Base-by-base conservation (phyloP, 2,797 vertebrate genomes). In the Moxostoma hubbsi region DNA sequence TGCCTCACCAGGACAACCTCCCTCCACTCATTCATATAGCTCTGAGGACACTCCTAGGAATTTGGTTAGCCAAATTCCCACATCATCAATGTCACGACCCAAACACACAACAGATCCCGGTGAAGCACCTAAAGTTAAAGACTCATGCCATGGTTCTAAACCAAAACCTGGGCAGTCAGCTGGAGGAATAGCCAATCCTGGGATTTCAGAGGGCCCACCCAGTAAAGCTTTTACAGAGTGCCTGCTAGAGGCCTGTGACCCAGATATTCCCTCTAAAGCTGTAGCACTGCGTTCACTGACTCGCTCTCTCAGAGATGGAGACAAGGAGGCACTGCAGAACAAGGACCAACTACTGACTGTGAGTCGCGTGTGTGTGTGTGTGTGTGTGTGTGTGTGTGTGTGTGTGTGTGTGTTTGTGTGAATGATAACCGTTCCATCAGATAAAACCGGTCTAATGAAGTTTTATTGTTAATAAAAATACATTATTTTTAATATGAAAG, bases 191-290 rank as follows among this genome's bases (percentile, higher is more conserved):
- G 36, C 10, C 10, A 72, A 69, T 15, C 24, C 24, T 24, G 46
- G 9, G 0, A 73, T 1, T 43, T 12, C 55, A 43, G 12, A 55
- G 15, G 12, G 12, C 46, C 55, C 18, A 13, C 10, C 9, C 12
- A 58, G 16, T 16, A 84, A 86, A 65, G 50, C 82, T 18, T 68
- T 94, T 15, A 89, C 90, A 68, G 91, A 93, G 58, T 91, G 86
- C 83, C 89, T 98, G 71, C 49, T 93, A 5, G 92, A 95, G 1
- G 96, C 96, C 1, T 97, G 92, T 1, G 94, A 97, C 85, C 93
- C 94, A 0, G 94, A 97, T 0, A 89, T 97, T 65, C 95, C 97
- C 0, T 77, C 87, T 7, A 91, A 95, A 83, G 95, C 95, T 0
- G 93, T 94, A 0, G 95, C 96, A 18, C 86, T 98, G 73, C 94